phyloP scores from a whole-genome alignment of 2,888 invertebrate genomes.

The Drosophila meridiana region DNA sequence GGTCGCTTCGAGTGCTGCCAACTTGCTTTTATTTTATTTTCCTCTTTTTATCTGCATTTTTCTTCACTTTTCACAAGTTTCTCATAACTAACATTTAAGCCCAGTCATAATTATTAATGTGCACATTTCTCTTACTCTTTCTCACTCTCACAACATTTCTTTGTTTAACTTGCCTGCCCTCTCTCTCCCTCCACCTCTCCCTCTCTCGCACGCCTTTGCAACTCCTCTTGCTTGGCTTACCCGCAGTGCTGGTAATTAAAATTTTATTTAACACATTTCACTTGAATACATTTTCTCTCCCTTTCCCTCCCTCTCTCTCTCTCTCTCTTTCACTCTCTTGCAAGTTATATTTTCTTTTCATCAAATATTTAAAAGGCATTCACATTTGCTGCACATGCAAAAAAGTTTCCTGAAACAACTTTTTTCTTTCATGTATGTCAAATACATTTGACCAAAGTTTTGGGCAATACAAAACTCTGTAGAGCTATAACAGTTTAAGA shows the following conservation, averaged over 20 bases:
- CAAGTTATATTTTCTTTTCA: constrained; percentile 11
- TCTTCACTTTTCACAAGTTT: constrained; percentile 60
- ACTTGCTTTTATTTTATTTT: constrained; percentile 28
- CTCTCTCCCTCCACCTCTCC: neutral
- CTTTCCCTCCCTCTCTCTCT: neutral
- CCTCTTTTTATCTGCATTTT: constrained; percentile 7
- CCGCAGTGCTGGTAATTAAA: constrained; percentile 52
- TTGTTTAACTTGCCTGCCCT: constrained; percentile 19
- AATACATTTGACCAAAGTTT: neutral
- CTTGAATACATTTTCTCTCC: constrained; percentile 27
- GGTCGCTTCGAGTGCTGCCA: constrained; percentile 42
- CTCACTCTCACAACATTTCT: constrained; percentile 50
- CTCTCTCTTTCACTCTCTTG: neutral
- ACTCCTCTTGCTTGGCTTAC: constrained; percentile 6
- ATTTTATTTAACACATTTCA: constrained; percentile 63
- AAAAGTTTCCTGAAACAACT: constrained; percentile 9
- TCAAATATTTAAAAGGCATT: constrained; percentile 10
- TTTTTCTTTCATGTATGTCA: neutral
- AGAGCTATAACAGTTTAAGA: neutral
- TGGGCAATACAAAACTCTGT: neutral
- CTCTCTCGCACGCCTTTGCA: neutral
- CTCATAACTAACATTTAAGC: constrained; percentile 59
- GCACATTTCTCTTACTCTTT: constrained; percentile 68
- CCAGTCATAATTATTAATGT: constrained; percentile 73
- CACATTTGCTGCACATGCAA: constrained; percentile 10